Evolutionary conservation across 2,113 vertebrate species (phyloP).

Genomic region (Herpailurus yagouaroundi): DNA sequence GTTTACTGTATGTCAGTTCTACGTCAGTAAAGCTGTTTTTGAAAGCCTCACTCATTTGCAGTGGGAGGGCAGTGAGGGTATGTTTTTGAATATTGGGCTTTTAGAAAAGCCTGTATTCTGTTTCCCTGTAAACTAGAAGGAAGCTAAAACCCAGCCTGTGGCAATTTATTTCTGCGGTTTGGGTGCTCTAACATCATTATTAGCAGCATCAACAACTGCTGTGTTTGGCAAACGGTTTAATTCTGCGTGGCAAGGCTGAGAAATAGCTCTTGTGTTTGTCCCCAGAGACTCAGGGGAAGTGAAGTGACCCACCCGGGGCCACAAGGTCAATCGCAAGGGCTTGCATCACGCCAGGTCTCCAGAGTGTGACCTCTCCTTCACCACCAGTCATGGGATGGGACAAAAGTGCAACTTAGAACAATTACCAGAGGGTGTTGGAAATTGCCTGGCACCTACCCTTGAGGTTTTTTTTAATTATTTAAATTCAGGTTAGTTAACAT

Average conservation of each 20-base stretch:
- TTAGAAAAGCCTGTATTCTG: background rate
- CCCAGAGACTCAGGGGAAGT: background rate
- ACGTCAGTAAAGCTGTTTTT: background rate
- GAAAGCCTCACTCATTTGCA: background rate
- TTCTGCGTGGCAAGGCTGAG: background rate
- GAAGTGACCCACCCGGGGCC: background rate
- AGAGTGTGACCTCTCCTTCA: background rate
- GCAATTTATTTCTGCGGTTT: background rate
- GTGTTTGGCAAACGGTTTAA: background rate
- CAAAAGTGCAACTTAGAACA: background rate
- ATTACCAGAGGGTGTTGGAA: background rate
- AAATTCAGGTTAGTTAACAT: too few relatives aligned
- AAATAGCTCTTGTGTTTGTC: background rate
- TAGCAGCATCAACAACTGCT: accelerated
- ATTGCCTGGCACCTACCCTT: too few relatives aligned
- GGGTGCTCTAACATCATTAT: background rate
- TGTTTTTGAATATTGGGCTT: slow-evolving; percentile 34
- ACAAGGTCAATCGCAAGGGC: background rate
- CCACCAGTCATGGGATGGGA: background rate
- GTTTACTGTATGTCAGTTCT: background rate
- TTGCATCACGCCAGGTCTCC: background rate
- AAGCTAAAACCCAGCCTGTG: background rate
- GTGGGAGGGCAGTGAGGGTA: background rate
- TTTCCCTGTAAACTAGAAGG: accelerated
- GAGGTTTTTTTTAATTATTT: too few relatives aligned